phyloP scores from a whole-genome alignment of 2,888 invertebrate species.

The Chrysolina oricalcia region DNA sequence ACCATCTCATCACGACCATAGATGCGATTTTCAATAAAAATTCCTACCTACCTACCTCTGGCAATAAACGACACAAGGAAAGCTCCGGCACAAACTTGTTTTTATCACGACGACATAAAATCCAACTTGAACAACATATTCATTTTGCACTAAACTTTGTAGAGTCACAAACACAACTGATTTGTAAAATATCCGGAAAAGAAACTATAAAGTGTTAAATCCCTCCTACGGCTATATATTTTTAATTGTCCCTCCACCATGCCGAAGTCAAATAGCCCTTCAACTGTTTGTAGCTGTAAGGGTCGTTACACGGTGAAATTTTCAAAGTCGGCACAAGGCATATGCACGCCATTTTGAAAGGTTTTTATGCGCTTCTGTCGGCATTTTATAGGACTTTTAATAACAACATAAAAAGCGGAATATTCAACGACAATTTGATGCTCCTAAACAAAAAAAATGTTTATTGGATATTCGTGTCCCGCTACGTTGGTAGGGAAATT shows the following conservation, averaged over 20 bases:
- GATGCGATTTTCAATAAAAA: slow-evolving; percentile 10
- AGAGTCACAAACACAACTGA: slow-evolving; percentile 66
- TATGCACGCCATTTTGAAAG: slow-evolving; percentile 58
- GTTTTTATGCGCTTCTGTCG: slow-evolving; percentile 58
- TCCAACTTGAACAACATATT: slow-evolving; percentile 36
- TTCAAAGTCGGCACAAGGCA: slow-evolving; percentile 56
- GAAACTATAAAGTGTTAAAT: slow-evolving; percentile 68
- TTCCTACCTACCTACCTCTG: slow-evolving; percentile 39
- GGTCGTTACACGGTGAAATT: slow-evolving; percentile 61
- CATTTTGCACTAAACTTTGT: slow-evolving; percentile 55
- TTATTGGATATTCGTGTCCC: not conserved
- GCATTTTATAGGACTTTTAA: slow-evolving; percentile 60
- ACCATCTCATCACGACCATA: not conserved
- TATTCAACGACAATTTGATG: slow-evolving; percentile 52
- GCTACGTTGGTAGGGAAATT: not conserved
- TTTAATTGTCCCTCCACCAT: slow-evolving; percentile 69
- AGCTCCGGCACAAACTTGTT: slow-evolving; percentile 38
- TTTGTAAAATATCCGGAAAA: slow-evolving; percentile 67
- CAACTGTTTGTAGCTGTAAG: slow-evolving; percentile 58
- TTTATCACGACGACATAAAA: slow-evolving; percentile 38
- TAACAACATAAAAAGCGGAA: slow-evolving; percentile 57
- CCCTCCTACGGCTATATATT: slow-evolving; percentile 69
- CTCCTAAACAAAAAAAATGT: slow-evolving; percentile 35
- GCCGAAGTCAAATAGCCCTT: slow-evolving; percentile 63
- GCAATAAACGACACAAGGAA: slow-evolving; percentile 24